Conservation (phyloP, 2,888 invertebrate genomes). For the Invenusta paracnida region DNA sequence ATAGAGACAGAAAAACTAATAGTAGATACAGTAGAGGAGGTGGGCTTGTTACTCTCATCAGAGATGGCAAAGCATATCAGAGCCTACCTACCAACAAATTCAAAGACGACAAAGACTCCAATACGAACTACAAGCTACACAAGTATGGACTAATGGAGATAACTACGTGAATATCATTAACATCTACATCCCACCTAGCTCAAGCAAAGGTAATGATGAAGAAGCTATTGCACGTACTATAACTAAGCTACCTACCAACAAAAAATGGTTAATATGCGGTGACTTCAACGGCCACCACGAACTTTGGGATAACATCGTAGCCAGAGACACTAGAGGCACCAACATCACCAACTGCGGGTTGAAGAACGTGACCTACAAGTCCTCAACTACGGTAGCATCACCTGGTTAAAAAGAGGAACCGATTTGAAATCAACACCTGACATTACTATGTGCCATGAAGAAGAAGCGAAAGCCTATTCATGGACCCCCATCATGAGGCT, state of each 20-base stretch:
- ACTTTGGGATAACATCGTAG: neutral
- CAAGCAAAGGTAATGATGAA: neutral
- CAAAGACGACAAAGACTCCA: neutral
- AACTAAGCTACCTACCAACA: neutral
- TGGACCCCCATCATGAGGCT: neutral
- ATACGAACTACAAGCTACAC: neutral
- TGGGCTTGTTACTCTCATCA: neutral
- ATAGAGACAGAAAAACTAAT: neutral
- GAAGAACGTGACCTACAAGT: neutral
- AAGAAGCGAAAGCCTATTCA: neutral
- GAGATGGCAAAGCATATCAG: neutral
- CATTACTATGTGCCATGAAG: neutral
- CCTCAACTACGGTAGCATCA: neutral
- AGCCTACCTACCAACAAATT: too few species aligned
- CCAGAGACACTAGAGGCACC: neutral
- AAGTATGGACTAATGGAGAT: neutral
- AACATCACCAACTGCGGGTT: neutral
- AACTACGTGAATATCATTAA: neutral
- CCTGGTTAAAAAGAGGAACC: neutral
- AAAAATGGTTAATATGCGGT: neutral
- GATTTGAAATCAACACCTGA: neutral
- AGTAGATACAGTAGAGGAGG: neutral
- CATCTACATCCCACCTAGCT: neutral
- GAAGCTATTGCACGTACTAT: neutral
- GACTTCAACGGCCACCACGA: neutral